A percentile compares a stretch with the other conserved stretches of the same genome.
Evolutionary conservation across 1,140 invertebrate species (phyloP).

Genomic region (Leptinotarsa defecta): DNA sequence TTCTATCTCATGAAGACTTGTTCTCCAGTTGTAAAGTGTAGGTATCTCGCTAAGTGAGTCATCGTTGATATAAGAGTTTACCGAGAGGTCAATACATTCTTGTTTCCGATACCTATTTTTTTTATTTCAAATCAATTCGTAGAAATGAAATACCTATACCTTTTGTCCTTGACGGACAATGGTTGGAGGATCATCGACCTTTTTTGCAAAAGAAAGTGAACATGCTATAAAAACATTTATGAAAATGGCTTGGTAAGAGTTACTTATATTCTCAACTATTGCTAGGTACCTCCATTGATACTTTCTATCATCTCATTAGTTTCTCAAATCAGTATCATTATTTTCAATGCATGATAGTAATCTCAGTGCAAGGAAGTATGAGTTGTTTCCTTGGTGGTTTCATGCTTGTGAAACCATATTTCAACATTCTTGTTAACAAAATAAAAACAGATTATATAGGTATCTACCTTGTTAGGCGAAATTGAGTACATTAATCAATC

Average conservation of each 20-base stretch:
- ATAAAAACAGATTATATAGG: background rate
- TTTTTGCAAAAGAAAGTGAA: constrained; percentile 10
- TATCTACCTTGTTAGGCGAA: background rate
- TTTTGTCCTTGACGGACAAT: constrained; percentile 16
- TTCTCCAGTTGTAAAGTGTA: constrained; percentile 32
- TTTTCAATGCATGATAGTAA: background rate
- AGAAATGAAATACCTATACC: background rate
- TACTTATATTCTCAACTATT: background rate
- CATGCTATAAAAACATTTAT: background rate
- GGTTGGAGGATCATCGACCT: background rate
- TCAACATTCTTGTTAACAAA: background rate
- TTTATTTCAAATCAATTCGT: constrained; percentile 23
- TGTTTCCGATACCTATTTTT: background rate
- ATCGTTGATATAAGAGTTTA: constrained; percentile 35
- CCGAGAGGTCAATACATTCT: constrained; percentile 41
- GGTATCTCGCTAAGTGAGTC: constrained; percentile 42
- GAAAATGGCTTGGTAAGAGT: background rate
- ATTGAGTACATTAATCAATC: background rate
- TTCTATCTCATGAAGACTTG: constrained; percentile 26
- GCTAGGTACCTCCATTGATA: background rate
- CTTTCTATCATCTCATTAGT: constrained; percentile 1
- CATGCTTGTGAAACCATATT: background rate
- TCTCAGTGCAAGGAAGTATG: background rate
- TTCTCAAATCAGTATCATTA: background rate
- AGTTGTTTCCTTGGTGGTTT: background rate